Percentiles rank a stretch among this genome's conserved stretches.
These are phyloP conservation scores for Drosophila asahinai DNA, from an alignment of 1,140 invertebrate species.

Conservation along the genomic window DNA sequence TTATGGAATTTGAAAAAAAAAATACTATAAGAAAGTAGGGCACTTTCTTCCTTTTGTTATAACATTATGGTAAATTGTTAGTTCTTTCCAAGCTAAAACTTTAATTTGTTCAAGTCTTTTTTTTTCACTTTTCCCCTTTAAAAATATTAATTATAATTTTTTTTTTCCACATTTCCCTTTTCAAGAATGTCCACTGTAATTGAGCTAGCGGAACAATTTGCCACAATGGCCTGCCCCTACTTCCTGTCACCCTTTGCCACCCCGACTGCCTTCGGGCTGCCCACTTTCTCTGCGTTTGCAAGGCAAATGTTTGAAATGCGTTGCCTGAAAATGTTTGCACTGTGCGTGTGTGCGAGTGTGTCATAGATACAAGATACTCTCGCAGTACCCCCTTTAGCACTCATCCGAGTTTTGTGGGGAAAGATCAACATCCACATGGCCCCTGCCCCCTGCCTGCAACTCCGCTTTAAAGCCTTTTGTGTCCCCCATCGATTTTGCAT, in stretches of 20 bases:
- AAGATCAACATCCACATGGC: conserved; percentile 39
- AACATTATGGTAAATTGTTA: too few species aligned
- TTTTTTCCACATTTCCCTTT: not conserved
- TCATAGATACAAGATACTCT: conserved; percentile 55
- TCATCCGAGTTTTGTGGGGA: conserved; percentile 15
- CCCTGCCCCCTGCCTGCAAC: conserved; percentile 1
- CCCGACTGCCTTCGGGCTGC: too few species aligned
- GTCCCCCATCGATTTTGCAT: conserved; percentile 69
- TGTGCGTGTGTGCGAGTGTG: conserved; percentile 35
- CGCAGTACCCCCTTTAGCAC: not conserved
- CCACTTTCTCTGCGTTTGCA: conserved; percentile 1
- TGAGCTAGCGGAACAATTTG: conserved; percentile 46
- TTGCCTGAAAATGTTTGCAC: conserved; percentile 62
- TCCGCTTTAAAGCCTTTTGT: conserved; percentile 57
- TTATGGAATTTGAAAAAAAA: too few species aligned
- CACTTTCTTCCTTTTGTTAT: too few species aligned
- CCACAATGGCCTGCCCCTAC: conserved; percentile 43
- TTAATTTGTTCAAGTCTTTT: too few species aligned
- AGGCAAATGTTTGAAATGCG: conserved; percentile 58
- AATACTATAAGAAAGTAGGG: too few species aligned
- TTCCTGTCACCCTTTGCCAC: conserved; percentile 2
- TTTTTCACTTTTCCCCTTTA: too few species aligned
- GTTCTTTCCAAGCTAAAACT: too few species aligned
- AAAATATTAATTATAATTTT: not conserved
- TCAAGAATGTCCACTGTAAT: conserved; percentile 6